Conservation (phyloP, 2,888 invertebrate species). For the Caenorhabditis sulstoni region DNA sequence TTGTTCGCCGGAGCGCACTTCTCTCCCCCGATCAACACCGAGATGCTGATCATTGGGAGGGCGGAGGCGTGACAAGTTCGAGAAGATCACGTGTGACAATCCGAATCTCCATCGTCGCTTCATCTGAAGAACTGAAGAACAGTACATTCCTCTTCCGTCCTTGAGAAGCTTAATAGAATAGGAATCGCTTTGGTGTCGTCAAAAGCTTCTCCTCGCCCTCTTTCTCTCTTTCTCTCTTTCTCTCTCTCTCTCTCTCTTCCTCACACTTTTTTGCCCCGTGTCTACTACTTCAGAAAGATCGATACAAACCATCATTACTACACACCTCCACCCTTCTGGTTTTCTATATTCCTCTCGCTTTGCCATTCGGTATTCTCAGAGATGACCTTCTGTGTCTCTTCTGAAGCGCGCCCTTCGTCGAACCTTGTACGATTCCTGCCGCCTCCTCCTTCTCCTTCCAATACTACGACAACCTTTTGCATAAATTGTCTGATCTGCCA, state of each 20-base stretch:
- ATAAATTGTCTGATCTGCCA: too few species aligned
- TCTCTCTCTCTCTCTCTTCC: conserved; percentile 9
- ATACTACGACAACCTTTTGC: neutral
- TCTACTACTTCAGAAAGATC: neutral
- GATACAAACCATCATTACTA: conserved; percentile 13
- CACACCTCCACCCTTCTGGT: conserved; percentile 9
- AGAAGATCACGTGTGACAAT: too few species aligned
- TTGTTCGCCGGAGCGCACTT: too few species aligned
- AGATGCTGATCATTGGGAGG: too few species aligned
- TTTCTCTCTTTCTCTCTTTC: conserved; percentile 16
- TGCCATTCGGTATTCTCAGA: neutral
- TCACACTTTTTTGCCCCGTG: conserved; percentile 1
- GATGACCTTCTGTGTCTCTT: conserved; percentile 7
- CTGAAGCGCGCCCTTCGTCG: too few species aligned
- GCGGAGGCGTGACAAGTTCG: too few species aligned
- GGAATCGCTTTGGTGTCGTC: too few species aligned
- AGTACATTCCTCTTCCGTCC: conserved; percentile 1
- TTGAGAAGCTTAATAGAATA: conserved; percentile 1
- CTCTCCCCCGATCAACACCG: too few species aligned
- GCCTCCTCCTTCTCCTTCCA: neutral
- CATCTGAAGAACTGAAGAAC: too few species aligned
- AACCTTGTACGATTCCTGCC: neutral
- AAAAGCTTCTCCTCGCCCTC: neutral
- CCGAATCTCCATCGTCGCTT: too few species aligned
- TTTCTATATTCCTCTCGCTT: conserved; percentile 5